These are phyloP conservation scores for Trypoxylon attenuatum DNA, from an alignment of 2,888 invertebrate species.

Conservation along the genomic window DNA sequence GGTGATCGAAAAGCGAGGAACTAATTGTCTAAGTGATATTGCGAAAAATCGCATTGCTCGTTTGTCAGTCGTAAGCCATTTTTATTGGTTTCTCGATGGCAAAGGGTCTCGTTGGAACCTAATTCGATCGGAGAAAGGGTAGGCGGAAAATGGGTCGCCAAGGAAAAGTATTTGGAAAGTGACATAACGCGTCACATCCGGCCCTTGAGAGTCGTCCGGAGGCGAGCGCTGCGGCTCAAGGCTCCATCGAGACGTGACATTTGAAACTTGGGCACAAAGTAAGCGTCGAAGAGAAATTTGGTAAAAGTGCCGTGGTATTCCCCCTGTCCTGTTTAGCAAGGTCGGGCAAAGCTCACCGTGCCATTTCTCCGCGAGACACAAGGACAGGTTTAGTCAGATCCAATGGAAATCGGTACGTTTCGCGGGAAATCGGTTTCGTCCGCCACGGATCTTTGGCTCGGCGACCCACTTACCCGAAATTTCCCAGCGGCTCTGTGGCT, in stretches of 20 bases:
- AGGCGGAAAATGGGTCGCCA: conserved; percentile 4
- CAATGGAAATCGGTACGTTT: background rate
- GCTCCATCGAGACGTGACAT: background rate
- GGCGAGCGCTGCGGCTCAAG: background rate
- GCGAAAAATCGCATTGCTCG: too few relatives aligned
- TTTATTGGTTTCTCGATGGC: background rate
- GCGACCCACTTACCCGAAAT: conserved; percentile 55
- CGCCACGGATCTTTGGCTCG: background rate
- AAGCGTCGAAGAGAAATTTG: background rate
- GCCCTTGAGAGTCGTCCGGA: conserved; percentile 33
- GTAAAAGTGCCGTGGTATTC: background rate
- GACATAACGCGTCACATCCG: conserved; percentile 49
- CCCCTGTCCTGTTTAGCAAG: background rate
- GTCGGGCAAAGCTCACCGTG: background rate
- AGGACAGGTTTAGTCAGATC: too few relatives aligned
- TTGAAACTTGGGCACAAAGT: background rate
- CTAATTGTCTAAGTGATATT: too few relatives aligned
- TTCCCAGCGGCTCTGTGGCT: conserved; percentile 29
- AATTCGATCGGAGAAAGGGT: conserved; percentile 12
- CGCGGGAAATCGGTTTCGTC: background rate
- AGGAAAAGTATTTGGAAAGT: conserved; percentile 60
- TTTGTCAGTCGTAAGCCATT: too few relatives aligned
- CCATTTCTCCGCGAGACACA: background rate
- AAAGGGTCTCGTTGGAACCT: conserved; percentile 20
- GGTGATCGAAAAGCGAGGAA: too few relatives aligned